Conservation (phyloP, 2,888 invertebrate genomes). For the Suillia variegata region DNA sequence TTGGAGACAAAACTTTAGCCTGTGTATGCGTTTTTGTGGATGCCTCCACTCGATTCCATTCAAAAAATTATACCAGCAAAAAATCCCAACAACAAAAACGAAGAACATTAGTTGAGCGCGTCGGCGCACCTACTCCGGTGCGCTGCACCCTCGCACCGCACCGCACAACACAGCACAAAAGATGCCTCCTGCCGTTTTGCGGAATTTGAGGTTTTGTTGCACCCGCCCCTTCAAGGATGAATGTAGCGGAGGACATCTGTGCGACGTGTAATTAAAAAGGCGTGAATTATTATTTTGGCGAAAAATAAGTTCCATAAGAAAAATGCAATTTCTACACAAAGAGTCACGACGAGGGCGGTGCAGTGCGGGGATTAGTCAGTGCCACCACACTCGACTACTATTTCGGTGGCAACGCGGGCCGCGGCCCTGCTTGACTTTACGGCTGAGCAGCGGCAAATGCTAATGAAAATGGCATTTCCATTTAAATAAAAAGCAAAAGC, state of each 20-base stretch:
- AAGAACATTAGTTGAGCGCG: too few relatives aligned
- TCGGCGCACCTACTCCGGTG: too few relatives aligned
- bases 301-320: conserved; percentile 34
- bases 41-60: background rate
- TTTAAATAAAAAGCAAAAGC: conserved; percentile 18
- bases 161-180: too few relatives aligned
- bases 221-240: too few relatives aligned
- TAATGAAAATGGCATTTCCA: conserved; percentile 29
- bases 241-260: conserved; percentile 20
- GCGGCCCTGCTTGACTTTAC: conserved; percentile 10
- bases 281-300: conserved; percentile 40
- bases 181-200: conserved; percentile 3
- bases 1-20: background rate
- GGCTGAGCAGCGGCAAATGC: conserved; percentile 15
- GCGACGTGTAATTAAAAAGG: conserved; percentile 38
- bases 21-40: background rate
- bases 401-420: too few relatives aligned
- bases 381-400: background rate
- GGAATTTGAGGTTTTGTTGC: too few relatives aligned
- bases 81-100: too few relatives aligned
- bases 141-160: too few relatives aligned
- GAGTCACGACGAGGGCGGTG: too few relatives aligned
- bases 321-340: conserved; percentile 13
- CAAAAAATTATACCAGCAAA: too few relatives aligned
- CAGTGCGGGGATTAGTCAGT: background rate